Percentiles rank a stretch among this genome's conserved stretches.
These are phyloP conservation scores for Halyomorpha halys DNA, from an alignment of 1,140 invertebrate genomes.

Conservation along the genomic window DNA sequence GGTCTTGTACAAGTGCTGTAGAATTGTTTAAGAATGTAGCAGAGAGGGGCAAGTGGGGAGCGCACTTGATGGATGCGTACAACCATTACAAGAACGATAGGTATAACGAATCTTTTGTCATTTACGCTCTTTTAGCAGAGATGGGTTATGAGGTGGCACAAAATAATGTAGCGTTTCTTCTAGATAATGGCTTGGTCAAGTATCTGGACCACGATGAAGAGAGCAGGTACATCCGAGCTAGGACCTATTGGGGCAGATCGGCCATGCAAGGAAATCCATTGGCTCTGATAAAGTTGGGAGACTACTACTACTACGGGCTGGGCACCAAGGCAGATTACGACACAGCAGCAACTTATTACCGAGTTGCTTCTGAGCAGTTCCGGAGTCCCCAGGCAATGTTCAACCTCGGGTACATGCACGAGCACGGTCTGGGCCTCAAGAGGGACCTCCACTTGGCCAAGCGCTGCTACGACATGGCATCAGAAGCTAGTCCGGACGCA, in stretches of 20 bases:
- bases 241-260: slow-evolving; percentile 80
- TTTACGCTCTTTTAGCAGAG: slow-evolving; percentile 86
- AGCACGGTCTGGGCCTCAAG: slow-evolving; percentile 84
- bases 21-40: slow-evolving; percentile 94
- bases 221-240: slow-evolving; percentile 40
- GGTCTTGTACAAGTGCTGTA: slow-evolving; percentile 82
- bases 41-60: slow-evolving; percentile 87
- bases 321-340: slow-evolving; percentile 85
- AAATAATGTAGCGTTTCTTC: slow-evolving; percentile 88
- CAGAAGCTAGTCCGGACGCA: slow-evolving; percentile 86
- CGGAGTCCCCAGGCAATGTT: slow-evolving; percentile 97
- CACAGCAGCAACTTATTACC: slow-evolving; percentile 75
- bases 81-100: slow-evolving; percentile 69
- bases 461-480: slow-evolving; percentile 92
- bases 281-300: slow-evolving; percentile 87
- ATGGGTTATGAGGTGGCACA: slow-evolving; percentile 95
- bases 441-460: slow-evolving; percentile 68
- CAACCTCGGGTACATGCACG: slow-evolving; percentile 99
- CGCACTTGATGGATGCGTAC: slow-evolving; percentile 82
- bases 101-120: slow-evolving; percentile 72
- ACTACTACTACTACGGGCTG: slow-evolving; percentile 94
- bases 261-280: slow-evolving; percentile 79
- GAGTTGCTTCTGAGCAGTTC: slow-evolving; percentile 86
- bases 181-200: slow-evolving; percentile 46
- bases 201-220: too few species aligned